Evolutionary conservation across 2,888 invertebrate species (phyloP), one percentile per base, ranked within the genome.

Genomic region (Malachius bipustulatus): DNA sequence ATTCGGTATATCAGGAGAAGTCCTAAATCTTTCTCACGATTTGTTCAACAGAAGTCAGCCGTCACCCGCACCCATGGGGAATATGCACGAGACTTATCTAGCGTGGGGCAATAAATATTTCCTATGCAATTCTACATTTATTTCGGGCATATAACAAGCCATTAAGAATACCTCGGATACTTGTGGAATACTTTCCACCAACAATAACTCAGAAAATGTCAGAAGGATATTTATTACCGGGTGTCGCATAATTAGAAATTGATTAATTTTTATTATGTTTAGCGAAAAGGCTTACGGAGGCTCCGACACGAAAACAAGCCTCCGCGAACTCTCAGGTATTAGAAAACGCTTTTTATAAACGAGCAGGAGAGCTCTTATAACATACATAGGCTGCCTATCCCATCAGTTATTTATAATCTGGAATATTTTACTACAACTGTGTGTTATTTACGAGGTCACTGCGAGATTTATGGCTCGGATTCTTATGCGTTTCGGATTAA

Each of bases 391-490:
- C 43, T 47, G 55, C 52, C 58, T 57, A 60, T 58, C 55, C 55
- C 52, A 57, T 59, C 56, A 57, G 63, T 60, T 63, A 63, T 63
- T 63, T 63, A 63, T 63, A 63, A 63, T 63, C 62, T 59, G 60
- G 59, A 62, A 62, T 63, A 63, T 62, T 63, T 60, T 59, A 62
- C 59, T 61, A 62, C 63, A 62, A 62, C 62, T 60, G 62, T 62
- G 59, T 56, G 59, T 62, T 60, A 64, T 63, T 64, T 64, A 64
- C 63, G 64, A 64, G 64, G 63, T 64, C 64, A 62, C 58, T 50
- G 43, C 51, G 52, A 63, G 64, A 64, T 64, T 64, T 64, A 64
- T 63, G 55, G 57, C 54, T 45, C 56, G 56, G 59, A 62, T 63
- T 62, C 62, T 60, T 60, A 60, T 62, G 57, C 59, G 59, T 59